Conservation (phyloP, 2,797 vertebrate genomes). For the Delichon dasypus region DNA sequence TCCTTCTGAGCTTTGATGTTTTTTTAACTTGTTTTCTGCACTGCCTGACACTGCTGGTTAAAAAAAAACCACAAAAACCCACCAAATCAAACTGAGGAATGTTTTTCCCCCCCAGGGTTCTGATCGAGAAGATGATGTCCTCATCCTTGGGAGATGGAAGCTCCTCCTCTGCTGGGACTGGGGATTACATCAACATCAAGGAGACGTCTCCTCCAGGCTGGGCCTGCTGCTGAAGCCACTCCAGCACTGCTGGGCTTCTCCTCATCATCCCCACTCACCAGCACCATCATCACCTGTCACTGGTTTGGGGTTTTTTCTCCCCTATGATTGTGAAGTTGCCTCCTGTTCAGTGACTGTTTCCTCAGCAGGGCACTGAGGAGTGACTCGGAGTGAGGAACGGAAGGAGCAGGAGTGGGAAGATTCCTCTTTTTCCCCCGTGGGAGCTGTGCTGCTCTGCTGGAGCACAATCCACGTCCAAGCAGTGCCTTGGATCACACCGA, state of each 20-base stretch:
- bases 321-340: too few species aligned
- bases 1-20: neutral
- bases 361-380: neutral
- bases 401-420: neutral
- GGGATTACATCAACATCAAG: conserved; percentile 77
- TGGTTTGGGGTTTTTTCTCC: neutral
- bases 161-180: conserved; percentile 60
- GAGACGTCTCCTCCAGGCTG: conserved; percentile 67
- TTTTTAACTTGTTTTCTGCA: neutral
- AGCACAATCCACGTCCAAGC: neutral
- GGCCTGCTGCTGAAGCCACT: conserved; percentile 72
- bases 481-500: neutral
- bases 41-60: neutral
- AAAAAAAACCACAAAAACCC: neutral
- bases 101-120: conserved; percentile 64
- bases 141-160: conserved; percentile 58
- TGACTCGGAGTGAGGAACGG: neutral
- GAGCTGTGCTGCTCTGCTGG: neutral
- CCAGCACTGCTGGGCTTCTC: neutral
- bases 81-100: neutral
- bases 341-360: neutral
- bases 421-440: neutral
- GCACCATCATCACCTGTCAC: neutral
- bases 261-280: neutral
- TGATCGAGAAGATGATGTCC: conserved; percentile 81